Base-by-base conservation (phyloP, 2,888 invertebrate genomes). In the Vannuccia rotundouncinata region DNA sequence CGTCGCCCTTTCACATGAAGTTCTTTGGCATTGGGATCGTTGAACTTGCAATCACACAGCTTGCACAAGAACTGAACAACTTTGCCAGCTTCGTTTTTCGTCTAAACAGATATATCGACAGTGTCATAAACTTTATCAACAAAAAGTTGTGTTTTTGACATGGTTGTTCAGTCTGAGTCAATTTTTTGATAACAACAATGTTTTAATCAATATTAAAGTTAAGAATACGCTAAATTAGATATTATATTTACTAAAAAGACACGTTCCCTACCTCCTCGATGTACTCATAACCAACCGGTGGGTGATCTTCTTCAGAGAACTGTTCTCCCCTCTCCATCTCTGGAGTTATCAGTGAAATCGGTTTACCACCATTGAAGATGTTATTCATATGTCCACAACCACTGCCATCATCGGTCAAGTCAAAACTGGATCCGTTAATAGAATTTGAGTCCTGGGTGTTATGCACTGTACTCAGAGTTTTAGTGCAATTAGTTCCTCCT, bases 1-100 rank as follows among this genome's bases (percentile, higher is more conserved):
- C 98, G 91, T 29, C 98, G 91, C 59, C 99, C 99, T 89, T 97
- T 97, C 93, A 98, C 94, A 89, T 99, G 99, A 95, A 98, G 96
- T 89, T 98, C 96, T 90, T 98, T 98, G 84, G 99, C 99, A 89
- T 97, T 97, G 79, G 96, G 96, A 90, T 99, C 99, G 89, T 96
- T 98, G 90, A 99, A 99, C 86, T 95, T 94, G 90, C 99, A 99
- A 89, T 99, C 97, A 89, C 99, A 99, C 28, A 98, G 91, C 89
- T 97, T 97, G 90, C 98, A 98, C 89, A 95, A 95, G 90, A 96
- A 98, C 88, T 93, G 93, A 84, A 96, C 92, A 81, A 90, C 89
- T 86, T 91, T 91, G 86, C 95, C 95, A 87, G 95, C 94, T 84
- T 95, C 95, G 83, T 87, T 88, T 45, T 45, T 45, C 45, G 17